A percentile compares a stretch with the other conserved stretches of the same genome.
phyloP scores from a whole-genome alignment of 2,113 vertebrate species.

The Centropus bengalensis region DNA sequence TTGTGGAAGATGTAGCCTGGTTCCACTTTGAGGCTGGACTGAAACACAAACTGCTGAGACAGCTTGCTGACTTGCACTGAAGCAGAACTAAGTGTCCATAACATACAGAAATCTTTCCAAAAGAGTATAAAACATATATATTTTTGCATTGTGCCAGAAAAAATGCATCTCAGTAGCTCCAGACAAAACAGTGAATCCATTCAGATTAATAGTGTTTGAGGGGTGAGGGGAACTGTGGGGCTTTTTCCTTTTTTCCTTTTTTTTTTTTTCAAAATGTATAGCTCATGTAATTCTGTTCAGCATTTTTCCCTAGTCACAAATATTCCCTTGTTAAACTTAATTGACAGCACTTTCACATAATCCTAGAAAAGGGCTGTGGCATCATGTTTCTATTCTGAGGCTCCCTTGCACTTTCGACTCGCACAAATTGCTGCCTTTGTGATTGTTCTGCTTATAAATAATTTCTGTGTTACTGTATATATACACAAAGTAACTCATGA shows the following conservation, averaged over 20 bases:
- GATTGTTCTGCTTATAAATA: slow-evolving; percentile 39
- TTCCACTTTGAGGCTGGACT: slow-evolving; percentile 38
- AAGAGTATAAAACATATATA: neutral
- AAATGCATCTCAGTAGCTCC: neutral
- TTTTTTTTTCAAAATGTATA: neutral
- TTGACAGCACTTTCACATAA: neutral
- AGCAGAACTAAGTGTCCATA: slow-evolving; percentile 4
- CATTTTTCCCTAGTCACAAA: neutral
- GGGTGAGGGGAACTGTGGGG: rapidly evolving
- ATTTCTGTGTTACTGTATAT: slow-evolving; percentile 13
- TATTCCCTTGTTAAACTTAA: neutral
- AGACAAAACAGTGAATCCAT: neutral
- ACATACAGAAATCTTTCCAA: neutral
- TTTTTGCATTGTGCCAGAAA: neutral
- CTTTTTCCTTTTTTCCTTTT: neutral
- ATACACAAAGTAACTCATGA: neutral
- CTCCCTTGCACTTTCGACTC: neutral
- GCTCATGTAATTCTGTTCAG: neutral
- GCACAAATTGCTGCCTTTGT: neutral
- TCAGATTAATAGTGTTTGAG: neutral
- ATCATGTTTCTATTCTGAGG: slow-evolving; percentile 45
- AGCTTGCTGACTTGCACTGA: neutral
- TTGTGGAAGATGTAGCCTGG: slow-evolving; percentile 28
- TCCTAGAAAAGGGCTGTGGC: neutral
- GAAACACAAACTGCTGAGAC: slow-evolving; percentile 64